Conservation (phyloP, 2,888 invertebrate species). For the Sesia bembeciformis region DNA sequence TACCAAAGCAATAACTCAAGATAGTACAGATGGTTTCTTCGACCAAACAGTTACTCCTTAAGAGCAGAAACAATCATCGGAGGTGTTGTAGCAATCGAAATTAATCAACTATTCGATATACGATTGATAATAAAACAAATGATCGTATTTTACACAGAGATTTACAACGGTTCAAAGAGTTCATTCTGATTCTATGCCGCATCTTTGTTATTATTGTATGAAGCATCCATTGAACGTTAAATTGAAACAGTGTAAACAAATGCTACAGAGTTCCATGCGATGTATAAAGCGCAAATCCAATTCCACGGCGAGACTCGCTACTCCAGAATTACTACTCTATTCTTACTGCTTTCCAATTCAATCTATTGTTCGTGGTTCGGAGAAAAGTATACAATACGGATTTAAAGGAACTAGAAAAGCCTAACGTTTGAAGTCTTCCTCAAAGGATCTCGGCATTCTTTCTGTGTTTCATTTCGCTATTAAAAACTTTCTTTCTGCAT, state of each 20-base stretch:
- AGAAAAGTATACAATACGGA: conserved; percentile 16
- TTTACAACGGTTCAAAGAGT: conserved; percentile 35
- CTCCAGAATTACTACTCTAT: conserved; percentile 10
- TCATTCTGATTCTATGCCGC: neutral
- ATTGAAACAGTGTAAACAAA: neutral
- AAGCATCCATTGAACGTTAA: neutral
- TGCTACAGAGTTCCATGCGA: neutral
- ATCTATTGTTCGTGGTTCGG: conserved; percentile 47
- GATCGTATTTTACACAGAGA: conserved; percentile 50
- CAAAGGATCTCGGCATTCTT: no score
- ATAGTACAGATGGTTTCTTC: neutral
- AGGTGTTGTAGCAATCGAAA: conserved; percentile 24
- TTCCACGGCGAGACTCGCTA: neutral
- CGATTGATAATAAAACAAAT: conserved; percentile 42
- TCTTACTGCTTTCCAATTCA: conserved; percentile 49
- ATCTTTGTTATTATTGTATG: neutral
- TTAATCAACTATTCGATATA: conserved; percentile 37
- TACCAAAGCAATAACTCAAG: neutral
- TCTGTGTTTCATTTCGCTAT: no score
- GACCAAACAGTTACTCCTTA: neutral
- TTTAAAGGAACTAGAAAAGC: neutral
- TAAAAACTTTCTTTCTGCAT: no score
- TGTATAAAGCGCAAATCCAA: neutral
- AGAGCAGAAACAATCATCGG: conserved; percentile 13
- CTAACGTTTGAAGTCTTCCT: neutral